Evolutionary conservation across 2,888 invertebrate species (phyloP).

Genomic region (Ditylenchus weischeri): DNA sequence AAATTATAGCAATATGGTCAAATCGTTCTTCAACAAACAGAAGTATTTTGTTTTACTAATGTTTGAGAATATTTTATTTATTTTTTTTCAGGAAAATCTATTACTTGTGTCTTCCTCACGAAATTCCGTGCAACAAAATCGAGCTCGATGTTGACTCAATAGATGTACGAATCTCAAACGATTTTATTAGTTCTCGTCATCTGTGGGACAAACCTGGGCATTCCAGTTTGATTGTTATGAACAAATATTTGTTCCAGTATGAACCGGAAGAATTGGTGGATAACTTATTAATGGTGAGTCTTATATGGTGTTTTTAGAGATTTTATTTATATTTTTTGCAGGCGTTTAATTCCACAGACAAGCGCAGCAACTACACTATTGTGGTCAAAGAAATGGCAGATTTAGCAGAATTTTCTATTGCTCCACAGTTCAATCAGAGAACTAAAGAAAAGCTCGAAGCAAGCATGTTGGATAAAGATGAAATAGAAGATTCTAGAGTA

Average conservation of each 20-base stretch:
- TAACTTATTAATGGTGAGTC: not conserved
- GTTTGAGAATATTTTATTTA: not conserved
- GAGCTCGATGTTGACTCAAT: not conserved
- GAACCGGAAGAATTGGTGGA: constrained; percentile 3
- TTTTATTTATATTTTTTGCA: not conserved
- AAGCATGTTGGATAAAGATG: too few species aligned
- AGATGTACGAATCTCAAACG: not conserved
- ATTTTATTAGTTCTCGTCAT: not conserved
- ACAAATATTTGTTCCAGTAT: not conserved
- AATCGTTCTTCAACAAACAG: not conserved
- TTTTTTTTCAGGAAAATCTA: not conserved
- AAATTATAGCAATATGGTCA: not conserved
- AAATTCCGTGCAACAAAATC: not conserved
- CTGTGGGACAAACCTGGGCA: not conserved
- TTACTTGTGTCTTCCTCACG: not conserved
- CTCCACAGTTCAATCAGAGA: not conserved
- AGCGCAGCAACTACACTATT: not conserved
- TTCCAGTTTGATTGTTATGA: constrained; percentile 1
- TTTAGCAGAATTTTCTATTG: not conserved
- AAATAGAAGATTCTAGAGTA: too few species aligned
- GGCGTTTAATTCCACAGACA: not conserved
- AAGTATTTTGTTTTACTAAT: not conserved
- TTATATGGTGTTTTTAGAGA: not conserved
- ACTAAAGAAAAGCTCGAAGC: not conserved
- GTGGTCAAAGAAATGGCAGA: constrained; percentile 2